These are phyloP conservation scores for Sebastes vulpes DNA, from an alignment of 2,797 vertebrate genomes.

Conservation along the genomic window DNA sequence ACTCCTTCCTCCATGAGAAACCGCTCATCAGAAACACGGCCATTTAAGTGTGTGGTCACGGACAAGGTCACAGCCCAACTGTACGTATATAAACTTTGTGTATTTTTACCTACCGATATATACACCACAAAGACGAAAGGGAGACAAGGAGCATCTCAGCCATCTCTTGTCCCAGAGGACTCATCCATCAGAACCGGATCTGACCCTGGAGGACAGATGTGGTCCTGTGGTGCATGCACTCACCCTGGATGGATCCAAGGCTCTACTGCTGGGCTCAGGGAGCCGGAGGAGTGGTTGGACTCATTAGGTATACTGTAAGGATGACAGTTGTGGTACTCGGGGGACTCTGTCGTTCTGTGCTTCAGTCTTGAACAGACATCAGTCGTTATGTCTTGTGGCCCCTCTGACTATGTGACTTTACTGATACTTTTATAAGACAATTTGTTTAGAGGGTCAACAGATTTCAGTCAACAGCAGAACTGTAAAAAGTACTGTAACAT, in stretches of 20 bases:
- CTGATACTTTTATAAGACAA: not conserved
- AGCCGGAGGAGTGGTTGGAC: conserved; percentile 45
- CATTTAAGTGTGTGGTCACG: conserved; percentile 63
- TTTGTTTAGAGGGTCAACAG: not conserved
- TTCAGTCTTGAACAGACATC: conserved; percentile 37
- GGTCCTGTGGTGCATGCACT: conserved; percentile 41
- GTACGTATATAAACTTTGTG: conserved; percentile 40
- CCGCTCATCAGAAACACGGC: conserved; percentile 55
- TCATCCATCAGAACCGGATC: conserved; percentile 70
- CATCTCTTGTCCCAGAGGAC: conserved; percentile 51
- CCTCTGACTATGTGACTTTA: conserved; percentile 1
- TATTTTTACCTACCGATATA: conserved; percentile 19
- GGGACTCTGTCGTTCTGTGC: conserved; percentile 30
- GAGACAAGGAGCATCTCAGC: conserved; percentile 37
- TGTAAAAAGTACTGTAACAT: not conserved
- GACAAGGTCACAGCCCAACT: conserved; percentile 74
- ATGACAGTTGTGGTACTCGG: conserved; percentile 42
- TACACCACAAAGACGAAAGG: conserved; percentile 43
- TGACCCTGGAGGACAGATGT: conserved; percentile 69
- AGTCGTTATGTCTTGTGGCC: conserved; percentile 25
- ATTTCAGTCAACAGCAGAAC: not conserved
- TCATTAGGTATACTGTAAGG: conserved; percentile 56
- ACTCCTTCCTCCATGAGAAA: conserved; percentile 45
- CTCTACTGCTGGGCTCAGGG: conserved; percentile 24
- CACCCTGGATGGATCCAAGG: conserved; percentile 55